Evolutionary conservation across 1,140 invertebrate genomes (phyloP), one percentile per base, ranked within the genome.

Genomic region (Nasonia giraulti): DNA sequence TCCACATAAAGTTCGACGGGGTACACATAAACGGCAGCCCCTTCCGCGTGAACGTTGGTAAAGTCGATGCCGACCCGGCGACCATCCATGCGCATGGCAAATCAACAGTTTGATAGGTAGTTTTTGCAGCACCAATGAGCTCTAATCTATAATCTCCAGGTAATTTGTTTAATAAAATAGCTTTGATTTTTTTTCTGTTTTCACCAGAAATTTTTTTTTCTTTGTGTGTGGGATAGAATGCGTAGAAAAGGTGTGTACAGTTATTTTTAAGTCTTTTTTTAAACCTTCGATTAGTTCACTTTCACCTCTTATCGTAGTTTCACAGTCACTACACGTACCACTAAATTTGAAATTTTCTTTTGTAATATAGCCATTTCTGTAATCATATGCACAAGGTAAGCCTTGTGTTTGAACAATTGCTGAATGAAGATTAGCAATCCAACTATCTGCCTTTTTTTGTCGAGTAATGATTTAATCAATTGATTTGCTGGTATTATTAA

Each of bases 21-120:
- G 97, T 99, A 71, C 98, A 99, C 93, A 99, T 99, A 93, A 97
- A 97, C 40, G 98, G 96, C 12, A 98, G 97, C 79, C 98, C 99
- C 1, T 97, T 98, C 93, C 95, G 97, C 87, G 96, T 99, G 74
- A 97, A 98, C 91, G 98, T 99, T 11, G 98, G 98, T 74, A 98
- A 98, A 91, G 97, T 99, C 87, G 97, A 98, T 86, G 97, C 98
- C 73, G 98, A 99, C 93, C 98, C 98, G 12, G 98, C 98, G 14
- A 97, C 97, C 20, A 97, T 99, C 0, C 96, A 97, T 85, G 98
- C 97, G 0, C 95, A 94, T 86, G 98, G 98, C 20, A 76, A 11
- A 10, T 44, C 2, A n/a, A 20, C 14, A 47, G 74, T 20, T 27
- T 76, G 44, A 47, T 76, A 76, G 1, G 1, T 27, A 27, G 27